These are phyloP conservation scores for Malurus elegans DNA, from an alignment of 2,113 vertebrate genomes.

Conservation along the genomic window DNA sequence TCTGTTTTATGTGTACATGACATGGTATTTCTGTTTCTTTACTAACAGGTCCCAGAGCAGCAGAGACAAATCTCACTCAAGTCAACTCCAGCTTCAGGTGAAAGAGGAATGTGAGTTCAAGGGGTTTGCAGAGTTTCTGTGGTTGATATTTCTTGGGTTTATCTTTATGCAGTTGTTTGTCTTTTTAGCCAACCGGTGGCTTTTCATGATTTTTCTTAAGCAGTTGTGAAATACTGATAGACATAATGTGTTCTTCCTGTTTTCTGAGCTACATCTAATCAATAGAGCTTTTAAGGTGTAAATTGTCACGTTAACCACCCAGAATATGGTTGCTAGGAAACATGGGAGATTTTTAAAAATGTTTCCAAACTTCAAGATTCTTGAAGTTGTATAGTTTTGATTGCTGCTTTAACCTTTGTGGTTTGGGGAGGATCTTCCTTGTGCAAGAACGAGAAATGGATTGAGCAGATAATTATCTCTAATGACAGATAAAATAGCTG, in stretches of 20 bases:
- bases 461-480: not conserved
- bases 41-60: conserved; percentile 85
- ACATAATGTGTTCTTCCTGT: not conserved
- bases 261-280: not conserved
- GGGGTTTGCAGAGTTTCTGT: not conserved
- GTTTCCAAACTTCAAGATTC: not conserved
- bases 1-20: not conserved
- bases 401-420: not conserved
- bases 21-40: not conserved
- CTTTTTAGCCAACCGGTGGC: not conserved
- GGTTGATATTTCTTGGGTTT: not conserved
- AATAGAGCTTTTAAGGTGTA: not conserved
- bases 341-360: not conserved
- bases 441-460: not conserved
- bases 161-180: not conserved
- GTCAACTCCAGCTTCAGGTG: conserved; percentile 85
- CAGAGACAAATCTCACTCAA: conserved; percentile 95
- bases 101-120: conserved; percentile 89
- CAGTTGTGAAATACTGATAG: not conserved
- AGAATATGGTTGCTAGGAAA: not conserved
- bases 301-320: not conserved
- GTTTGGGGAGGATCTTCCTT: not conserved
- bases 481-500: not conserved
- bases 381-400: not conserved
- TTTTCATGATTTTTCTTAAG: not conserved